These are phyloP conservation scores for Drosophila mauritiana DNA, from an alignment of 1,140 invertebrate species.

Conservation along the genomic window DNA sequence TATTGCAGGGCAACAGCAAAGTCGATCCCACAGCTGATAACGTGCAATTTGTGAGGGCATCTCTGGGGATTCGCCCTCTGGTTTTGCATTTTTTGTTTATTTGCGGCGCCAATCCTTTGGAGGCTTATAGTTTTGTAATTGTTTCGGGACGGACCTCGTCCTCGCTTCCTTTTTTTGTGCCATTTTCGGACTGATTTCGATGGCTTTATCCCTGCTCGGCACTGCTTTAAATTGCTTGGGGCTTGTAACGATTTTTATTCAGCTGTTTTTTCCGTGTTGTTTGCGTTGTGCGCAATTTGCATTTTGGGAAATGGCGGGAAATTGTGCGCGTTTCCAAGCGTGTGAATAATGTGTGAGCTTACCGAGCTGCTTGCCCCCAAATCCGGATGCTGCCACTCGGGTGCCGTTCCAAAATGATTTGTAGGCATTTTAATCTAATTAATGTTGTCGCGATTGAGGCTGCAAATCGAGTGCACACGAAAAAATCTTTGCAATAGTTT, in stretches of 20 bases:
- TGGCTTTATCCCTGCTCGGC: conserved; percentile 19
- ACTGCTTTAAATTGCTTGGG: conserved; percentile 64
- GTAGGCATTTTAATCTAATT: conserved; percentile 75
- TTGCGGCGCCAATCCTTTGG: conserved; percentile 63
- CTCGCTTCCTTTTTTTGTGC: conserved; percentile 43
- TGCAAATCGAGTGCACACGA: not conserved
- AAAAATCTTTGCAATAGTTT: not conserved
- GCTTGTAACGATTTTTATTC: conserved; percentile 19
- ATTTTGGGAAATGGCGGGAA: conserved; percentile 60
- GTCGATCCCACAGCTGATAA: conserved; percentile 59
- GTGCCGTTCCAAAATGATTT: conserved; percentile 77
- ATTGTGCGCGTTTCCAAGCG: conserved; percentile 69
- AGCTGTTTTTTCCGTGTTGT: conserved; percentile 6
- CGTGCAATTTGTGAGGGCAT: conserved; percentile 34
- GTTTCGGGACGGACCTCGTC: conserved; percentile 49
- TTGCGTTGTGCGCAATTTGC: conserved; percentile 58
- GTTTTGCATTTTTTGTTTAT: conserved; percentile 69
- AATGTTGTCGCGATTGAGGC: conserved; percentile 59
- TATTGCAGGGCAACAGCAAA: conserved; percentile 36
- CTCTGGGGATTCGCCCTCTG: conserved; percentile 14
- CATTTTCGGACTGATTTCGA: conserved; percentile 70
- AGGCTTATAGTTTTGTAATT: conserved; percentile 83
- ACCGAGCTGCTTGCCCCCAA: conserved; percentile 39
- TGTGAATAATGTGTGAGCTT: conserved; percentile 82
- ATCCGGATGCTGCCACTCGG: conserved; percentile 34